Evolutionary conservation across 2,113 vertebrate species (phyloP).

Genomic region (Engystomops pustulosus): DNA sequence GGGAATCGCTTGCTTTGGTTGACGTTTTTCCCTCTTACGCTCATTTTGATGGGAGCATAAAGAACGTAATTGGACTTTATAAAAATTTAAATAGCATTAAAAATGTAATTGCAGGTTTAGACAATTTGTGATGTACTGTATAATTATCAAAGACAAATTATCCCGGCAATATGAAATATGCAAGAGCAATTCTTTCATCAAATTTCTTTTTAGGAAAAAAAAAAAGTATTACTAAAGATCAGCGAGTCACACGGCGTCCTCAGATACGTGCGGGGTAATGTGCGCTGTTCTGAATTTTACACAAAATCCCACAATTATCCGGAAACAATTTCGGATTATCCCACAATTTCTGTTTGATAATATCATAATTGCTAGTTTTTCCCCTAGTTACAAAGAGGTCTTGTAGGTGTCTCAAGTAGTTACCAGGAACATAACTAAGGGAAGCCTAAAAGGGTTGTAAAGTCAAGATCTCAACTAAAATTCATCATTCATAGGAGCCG

Average conservation of each 20-base stretch:
- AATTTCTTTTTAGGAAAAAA: not conserved
- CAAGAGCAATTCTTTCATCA: constrained; percentile 19
- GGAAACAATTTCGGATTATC: constrained; percentile 16
- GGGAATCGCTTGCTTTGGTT: constrained; percentile 16
- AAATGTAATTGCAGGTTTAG: constrained; percentile 41
- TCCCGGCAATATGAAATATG: constrained; percentile 41
- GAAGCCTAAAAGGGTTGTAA: not conserved
- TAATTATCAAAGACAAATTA: constrained; percentile 43
- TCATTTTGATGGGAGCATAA: constrained; percentile 30
- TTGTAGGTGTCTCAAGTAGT: not conserved
- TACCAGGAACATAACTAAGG: not conserved
- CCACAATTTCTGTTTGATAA: not conserved
- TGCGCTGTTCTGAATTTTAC: not conserved
- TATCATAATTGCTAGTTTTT: constrained; percentile 15
- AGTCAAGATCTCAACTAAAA: not conserved
- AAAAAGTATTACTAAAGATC: not conserved
- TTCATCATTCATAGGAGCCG: not conserved
- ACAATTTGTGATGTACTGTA: constrained; percentile 38
- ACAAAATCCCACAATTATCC: not conserved
- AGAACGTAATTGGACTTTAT: constrained; percentile 40
- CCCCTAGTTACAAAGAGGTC: not conserved
- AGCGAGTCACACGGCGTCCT: constrained; percentile 13
- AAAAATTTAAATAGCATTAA: constrained; percentile 46
- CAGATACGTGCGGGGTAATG: not conserved
- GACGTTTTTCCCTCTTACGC: constrained; percentile 28